Base-by-base conservation (phyloP, 2,113 vertebrate genomes). In the Clarias gariepinus region DNA sequence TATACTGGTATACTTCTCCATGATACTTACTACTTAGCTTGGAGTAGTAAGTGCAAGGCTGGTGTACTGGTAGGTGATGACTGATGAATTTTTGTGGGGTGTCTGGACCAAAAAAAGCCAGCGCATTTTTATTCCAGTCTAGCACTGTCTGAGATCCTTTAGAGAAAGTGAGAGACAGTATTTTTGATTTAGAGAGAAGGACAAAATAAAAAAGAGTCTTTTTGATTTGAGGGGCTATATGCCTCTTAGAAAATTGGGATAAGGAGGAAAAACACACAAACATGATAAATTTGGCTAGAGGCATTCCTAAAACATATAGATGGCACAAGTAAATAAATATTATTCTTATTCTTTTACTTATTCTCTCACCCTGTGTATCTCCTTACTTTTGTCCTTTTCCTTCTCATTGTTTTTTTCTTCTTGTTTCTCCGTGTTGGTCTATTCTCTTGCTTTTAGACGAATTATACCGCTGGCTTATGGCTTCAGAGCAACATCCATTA, bases 401-500 rank as follows among this genome's bases (percentile, higher is more conserved):
- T 86, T n/a, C 77, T 69, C 81, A 53, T 81, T 74, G 53, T 58
- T 60, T 68, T 81, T 74, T 74, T 47, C 41, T 74, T 74, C 36
- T 58, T 19, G 12, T 81, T 52, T 55, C 74, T 60, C 64, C 23
- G 41, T 19, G 71, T 78, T 82, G 57, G 57, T 79, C 85, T 80
- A 64, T 83, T 55, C 47, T 86, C 41, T 73, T 57, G 73, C 86
- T 87, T 28, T 71, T 69, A 68, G 61, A 85, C 83, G 64, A 86
- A 87, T 89, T 89, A 87, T 61, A 83, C 7, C 73, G 74, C n/a
- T 88, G 76, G 83, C 61, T 83, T 84, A 87, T 86, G 41, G 10
- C 82, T 82, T 16, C 36, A 41, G 83, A 86, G 71, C 68, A 87
- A 78, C 87, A 89, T 87, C 90, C 83, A 90, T 88, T 89, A 83